Conservation (phyloP, 2,888 invertebrate species). For the Meliscaeva auricollis region DNA sequence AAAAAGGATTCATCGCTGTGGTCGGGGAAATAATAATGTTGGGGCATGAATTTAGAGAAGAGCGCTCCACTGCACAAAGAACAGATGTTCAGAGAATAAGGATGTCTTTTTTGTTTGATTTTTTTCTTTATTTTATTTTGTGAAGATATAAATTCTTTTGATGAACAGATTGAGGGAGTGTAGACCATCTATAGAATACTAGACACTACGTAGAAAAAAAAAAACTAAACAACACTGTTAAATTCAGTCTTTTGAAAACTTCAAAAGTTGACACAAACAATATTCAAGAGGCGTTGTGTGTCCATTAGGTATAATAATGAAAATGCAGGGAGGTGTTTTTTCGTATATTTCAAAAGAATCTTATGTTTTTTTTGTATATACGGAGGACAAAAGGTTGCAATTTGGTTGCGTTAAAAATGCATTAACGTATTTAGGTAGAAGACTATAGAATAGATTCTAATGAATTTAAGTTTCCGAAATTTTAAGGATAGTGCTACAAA, state of each 20-base stretch:
- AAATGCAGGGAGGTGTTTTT: neutral
- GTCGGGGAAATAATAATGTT: constrained; percentile 66
- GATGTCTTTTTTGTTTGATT: constrained; percentile 35
- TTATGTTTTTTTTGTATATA: neutral
- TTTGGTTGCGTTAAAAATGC: neutral
- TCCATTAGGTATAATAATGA: constrained; percentile 41
- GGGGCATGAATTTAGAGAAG: constrained; percentile 58
- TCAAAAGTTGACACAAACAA: constrained; percentile 40
- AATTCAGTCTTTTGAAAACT: constrained; percentile 25
- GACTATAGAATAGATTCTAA: no score
- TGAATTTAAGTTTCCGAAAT: no score
- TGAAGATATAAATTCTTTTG: constrained; percentile 25
- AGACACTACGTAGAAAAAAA: neutral
- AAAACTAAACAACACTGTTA: constrained; percentile 3
- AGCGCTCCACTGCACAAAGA: constrained; percentile 38
- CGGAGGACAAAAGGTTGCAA: neutral
- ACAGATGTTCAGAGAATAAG: constrained; percentile 50
- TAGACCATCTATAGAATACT: constrained; percentile 1
- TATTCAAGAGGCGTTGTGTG: constrained; percentile 18
- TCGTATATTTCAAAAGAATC: neutral
- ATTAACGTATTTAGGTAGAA: neutral
- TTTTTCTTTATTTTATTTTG: neutral
- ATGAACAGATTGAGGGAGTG: constrained; percentile 22
- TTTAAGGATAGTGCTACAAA: no score
- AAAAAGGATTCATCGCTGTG: constrained; percentile 38